A percentile compares a stretch with the other conserved stretches of the same genome.
These are phyloP conservation scores for Aporrectodea caliginosa DNA, from an alignment of 1,140 invertebrate species.

Conservation along the genomic window DNA sequence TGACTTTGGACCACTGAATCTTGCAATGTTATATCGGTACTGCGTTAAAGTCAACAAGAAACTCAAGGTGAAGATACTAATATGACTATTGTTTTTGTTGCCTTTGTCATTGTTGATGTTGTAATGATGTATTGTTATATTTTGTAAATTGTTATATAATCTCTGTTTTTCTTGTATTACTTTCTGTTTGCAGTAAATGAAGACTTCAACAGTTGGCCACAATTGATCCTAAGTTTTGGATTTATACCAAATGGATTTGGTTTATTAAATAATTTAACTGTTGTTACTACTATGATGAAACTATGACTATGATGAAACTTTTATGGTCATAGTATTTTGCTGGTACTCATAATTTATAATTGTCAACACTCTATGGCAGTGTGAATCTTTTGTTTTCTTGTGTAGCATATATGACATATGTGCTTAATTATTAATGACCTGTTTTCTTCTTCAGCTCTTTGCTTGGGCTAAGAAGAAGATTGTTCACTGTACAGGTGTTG, in stretches of 20 bases:
- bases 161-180: no score
- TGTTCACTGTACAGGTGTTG: slow-evolving; percentile 84
- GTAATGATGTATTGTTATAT: not conserved
- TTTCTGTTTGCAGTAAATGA: no score
- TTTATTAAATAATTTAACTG: no score
- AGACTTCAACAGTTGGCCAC: no score
- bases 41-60: slow-evolving; percentile 85
- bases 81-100: not conserved
- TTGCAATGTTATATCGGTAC: slow-evolving; percentile 91
- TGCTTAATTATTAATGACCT: not conserved
- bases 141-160: not conserved
- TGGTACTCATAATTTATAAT: not conserved
- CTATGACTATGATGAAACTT: no score
- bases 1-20: slow-evolving; percentile 95
- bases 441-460: slow-evolving; percentile 47
- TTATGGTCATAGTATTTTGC: no score
- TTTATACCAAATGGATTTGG: not conserved
- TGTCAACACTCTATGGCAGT: not conserved
- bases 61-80: slow-evolving; percentile 62
- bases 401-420: not conserved
- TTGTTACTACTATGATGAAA: no score
- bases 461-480: slow-evolving; percentile 71
- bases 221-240: not conserved
- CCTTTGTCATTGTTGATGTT: not conserved
- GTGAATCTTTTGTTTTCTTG: not conserved